Base-by-base conservation (phyloP, 2,797 vertebrate genomes). In the Sebastes steindachneri region DNA sequence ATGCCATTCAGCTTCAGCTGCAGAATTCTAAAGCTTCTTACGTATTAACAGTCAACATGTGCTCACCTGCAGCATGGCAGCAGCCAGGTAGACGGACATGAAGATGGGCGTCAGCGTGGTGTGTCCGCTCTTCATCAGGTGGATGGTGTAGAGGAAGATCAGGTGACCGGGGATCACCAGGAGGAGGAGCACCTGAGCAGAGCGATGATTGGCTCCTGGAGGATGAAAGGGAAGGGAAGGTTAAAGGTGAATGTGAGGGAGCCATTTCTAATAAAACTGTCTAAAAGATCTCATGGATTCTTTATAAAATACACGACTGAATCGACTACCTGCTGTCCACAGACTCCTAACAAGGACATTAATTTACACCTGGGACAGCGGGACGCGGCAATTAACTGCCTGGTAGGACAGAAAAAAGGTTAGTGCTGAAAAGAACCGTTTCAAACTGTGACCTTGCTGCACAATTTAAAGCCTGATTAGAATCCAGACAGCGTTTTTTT, bases 81-180 rank as follows among this genome's bases (percentile, higher is more conserved):
- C 96, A 81, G 98, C 93, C 83, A 99, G 93, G 92, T 97, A 99
- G 0, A 99, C 97, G 0, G 94, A 92, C 78, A 97, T 95, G 21
- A 99, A 99, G 93, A 98, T 96, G 14, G 96, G 92, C 0, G 98
- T 99, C 85, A 99, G 92, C 15, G 98, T 97, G 51, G 98, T 99
- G 81, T 99, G 98, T 51, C 98, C 98, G 0, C 98, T 99, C 88
- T 99, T 98, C 98, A 99, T 98, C 93, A 99, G 88, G 90, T 98
- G 97, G 83, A 99, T 99, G 3, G 96, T 97, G 76, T 97, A 99
- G 75, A 99, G 95, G 95, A 99, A 99, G 91, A 99, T 97, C 74
- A 99, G 87, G 72, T 99, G 98, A 83, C 98, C 98, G 0, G 98
- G 98, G 83, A 99, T 84, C 74, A 97, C 97, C 86, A 99, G 77